phyloP scores from a whole-genome alignment of 2,113 vertebrate genomes.

The Lichenostomus cassidix region DNA sequence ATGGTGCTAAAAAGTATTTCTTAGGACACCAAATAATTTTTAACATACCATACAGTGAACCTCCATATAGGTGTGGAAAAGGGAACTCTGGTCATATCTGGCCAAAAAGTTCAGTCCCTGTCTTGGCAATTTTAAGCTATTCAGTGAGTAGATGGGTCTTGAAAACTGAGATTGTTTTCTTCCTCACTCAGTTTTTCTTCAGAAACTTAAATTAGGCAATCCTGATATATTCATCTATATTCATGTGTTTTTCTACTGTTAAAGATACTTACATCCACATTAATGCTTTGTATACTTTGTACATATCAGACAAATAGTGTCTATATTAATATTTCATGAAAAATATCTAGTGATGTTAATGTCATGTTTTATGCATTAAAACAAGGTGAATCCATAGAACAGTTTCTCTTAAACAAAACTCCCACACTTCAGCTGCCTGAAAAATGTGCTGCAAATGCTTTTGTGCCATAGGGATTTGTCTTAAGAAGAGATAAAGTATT shows the following conservation, averaged over 20 bases:
- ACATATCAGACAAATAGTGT: background rate
- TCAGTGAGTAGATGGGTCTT: background rate
- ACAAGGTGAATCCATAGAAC: background rate
- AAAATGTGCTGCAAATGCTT: background rate
- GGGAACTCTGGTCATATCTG: background rate
- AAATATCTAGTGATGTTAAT: fast-evolving
- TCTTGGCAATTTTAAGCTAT: background rate
- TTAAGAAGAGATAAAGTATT: background rate
- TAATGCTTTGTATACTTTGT: background rate
- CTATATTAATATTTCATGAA: background rate
- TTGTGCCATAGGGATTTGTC: background rate
- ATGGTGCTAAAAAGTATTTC: background rate
- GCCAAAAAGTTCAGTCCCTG: fast-evolving
- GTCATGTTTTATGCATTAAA: background rate
- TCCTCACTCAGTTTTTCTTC: background rate
- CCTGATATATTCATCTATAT: background rate
- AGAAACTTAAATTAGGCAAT: background rate
- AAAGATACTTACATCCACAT: background rate
- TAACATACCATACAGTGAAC: background rate
- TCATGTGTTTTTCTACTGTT: background rate
- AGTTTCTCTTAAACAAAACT: background rate
- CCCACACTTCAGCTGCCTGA: background rate
- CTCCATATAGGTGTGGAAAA: background rate
- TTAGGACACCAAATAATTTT: background rate
- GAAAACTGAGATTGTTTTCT: background rate